A percentile compares a stretch with the other conserved stretches of the same genome.
phyloP scores from a whole-genome alignment of 1,140 invertebrate genomes.

The Elymnias hypermnestra region DNA sequence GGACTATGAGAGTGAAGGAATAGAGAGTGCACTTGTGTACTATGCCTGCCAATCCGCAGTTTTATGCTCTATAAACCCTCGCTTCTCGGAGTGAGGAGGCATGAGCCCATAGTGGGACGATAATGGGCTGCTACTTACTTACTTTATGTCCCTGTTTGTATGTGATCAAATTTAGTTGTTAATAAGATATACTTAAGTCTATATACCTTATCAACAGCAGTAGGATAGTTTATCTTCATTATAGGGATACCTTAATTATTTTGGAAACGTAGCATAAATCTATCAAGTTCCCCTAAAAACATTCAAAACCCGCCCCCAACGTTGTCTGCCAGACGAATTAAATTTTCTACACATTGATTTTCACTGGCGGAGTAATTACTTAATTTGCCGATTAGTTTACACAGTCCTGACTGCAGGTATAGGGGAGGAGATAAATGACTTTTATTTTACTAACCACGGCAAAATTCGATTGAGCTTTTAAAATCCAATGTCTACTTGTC shows the following conservation, averaged over 20 bases:
- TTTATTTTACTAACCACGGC: constrained; percentile 25
- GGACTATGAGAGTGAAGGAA: no score
- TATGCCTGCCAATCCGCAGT: no score
- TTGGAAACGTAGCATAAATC: background rate
- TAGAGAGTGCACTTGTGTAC: no score
- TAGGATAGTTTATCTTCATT: no score
- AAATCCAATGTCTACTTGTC: constrained; percentile 11
- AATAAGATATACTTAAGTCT: no score
- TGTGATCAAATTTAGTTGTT: no score
- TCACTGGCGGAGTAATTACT: constrained; percentile 50
- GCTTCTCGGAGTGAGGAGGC: no score
- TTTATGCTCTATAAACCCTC: no score
- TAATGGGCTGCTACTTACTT: no score
- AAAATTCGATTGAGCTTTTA: constrained; percentile 20
- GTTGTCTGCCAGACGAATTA: constrained; percentile 44
- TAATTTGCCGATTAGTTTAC: constrained; percentile 59
- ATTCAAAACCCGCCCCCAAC: constrained; percentile 34
- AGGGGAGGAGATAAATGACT: constrained; percentile 43
- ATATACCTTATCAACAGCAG: no score
- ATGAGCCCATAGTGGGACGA: no score
- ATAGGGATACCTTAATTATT: background rate
- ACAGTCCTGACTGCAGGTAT: constrained; percentile 30
- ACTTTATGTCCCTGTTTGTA: no score
- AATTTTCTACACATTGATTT: constrained; percentile 63
- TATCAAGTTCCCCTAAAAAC: constrained; percentile 29